Percentiles rank a stretch among this genome's conserved stretches.
Evolutionary conservation across 2,888 invertebrate species (phyloP).

Genomic region (Parelbella ahira): DNA sequence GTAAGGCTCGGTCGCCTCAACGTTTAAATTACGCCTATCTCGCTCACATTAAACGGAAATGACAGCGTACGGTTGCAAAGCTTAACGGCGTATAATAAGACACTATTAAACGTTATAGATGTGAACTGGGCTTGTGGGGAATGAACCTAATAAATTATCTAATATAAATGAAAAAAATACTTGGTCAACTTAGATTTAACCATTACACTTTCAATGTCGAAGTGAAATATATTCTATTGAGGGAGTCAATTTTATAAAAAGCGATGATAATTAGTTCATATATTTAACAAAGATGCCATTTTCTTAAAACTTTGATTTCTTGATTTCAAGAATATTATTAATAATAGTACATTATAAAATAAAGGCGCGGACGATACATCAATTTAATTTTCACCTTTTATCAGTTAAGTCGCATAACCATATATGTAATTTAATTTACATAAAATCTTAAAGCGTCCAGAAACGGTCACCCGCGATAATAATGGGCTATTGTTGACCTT

Average conservation of each 20-base stretch:
- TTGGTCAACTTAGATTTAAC: too few relatives aligned
- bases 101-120: slow-evolving; percentile 16
- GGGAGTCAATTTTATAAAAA: too few relatives aligned
- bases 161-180: too few relatives aligned
- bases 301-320: too few relatives aligned
- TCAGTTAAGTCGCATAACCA: slow-evolving; percentile 1
- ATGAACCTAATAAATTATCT: neutral
- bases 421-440: slow-evolving; percentile 26
- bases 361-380: too few relatives aligned
- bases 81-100: slow-evolving; percentile 25
- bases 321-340: too few relatives aligned
- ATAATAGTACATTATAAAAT: too few relatives aligned
- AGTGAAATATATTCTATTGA: too few relatives aligned
- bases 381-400: neutral
- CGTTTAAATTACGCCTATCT: slow-evolving; percentile 17
- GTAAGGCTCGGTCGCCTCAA: slow-evolving; percentile 6
- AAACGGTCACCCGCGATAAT: slow-evolving; percentile 24
- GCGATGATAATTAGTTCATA: too few relatives aligned
- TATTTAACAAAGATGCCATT: too few relatives aligned
- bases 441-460: slow-evolving; percentile 19
- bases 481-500: slow-evolving; percentile 23
- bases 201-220: too few relatives aligned
- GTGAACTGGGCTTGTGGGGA: neutral
- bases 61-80: slow-evolving; percentile 21
- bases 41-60: slow-evolving; percentile 18